Conservation (phyloP, 2,888 invertebrate species). For the Balanococcus diminutus region DNA sequence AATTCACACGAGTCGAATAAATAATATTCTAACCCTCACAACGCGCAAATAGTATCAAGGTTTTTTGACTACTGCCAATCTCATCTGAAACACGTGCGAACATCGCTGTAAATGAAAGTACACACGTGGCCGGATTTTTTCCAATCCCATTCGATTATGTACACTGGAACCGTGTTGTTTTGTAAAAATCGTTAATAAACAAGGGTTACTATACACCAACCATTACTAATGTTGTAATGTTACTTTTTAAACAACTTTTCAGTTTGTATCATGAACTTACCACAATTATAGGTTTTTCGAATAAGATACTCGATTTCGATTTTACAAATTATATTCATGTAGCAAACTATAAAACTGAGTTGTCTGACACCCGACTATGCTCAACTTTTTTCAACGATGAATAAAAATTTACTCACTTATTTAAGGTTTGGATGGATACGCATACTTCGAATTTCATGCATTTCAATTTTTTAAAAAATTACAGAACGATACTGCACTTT, state of each 20-base stretch:
- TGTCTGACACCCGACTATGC: too few relatives aligned
- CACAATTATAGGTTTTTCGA: too few relatives aligned
- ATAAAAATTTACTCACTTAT: too few relatives aligned
- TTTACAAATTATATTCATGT: too few relatives aligned
- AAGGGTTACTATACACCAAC: not conserved
- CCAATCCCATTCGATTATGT: not conserved
- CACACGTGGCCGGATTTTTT: not conserved
- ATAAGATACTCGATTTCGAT: too few relatives aligned
- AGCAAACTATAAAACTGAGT: too few relatives aligned
- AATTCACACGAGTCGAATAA: conserved; percentile 31
- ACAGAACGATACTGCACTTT: too few relatives aligned
- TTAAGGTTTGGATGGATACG: too few relatives aligned
- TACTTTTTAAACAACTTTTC: not conserved
- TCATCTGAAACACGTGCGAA: not conserved
- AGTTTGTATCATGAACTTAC: not conserved
- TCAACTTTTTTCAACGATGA: too few relatives aligned
- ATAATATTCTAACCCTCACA: not conserved
- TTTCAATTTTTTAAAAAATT: too few relatives aligned
- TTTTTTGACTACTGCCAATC: not conserved
- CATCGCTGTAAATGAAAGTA: not conserved
- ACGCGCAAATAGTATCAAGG: not conserved
- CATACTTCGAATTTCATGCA: too few relatives aligned
- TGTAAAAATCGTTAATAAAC: not conserved
- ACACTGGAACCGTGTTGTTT: not conserved
- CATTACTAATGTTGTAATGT: not conserved